These are phyloP conservation scores for Podarcis lilfordi DNA, from an alignment of 2,797 vertebrate species.

Conservation along the genomic window DNA sequence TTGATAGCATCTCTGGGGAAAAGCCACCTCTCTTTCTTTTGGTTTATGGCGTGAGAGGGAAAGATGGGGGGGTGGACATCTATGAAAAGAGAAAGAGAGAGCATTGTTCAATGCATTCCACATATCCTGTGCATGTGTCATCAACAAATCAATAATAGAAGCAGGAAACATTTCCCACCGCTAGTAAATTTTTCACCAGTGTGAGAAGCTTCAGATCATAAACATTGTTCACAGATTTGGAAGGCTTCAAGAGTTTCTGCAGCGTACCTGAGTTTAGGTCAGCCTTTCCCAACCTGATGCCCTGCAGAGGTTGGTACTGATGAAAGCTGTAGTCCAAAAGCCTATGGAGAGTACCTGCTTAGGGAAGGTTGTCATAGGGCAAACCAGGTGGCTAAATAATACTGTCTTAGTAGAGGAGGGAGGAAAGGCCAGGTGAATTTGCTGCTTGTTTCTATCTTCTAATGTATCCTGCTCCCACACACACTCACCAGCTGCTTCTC, in stretches of 20 bases:
- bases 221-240: neutral
- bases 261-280: neutral
- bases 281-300: too few species aligned
- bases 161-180: neutral
- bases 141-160: neutral
- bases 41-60: neutral
- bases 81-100: neutral
- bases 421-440: too few species aligned
- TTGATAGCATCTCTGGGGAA: neutral
- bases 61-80: too few species aligned
- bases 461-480: neutral
- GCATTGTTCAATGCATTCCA: neutral
- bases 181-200: neutral
- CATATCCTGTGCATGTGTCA: neutral
- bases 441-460: neutral
- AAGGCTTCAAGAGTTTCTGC: neutral
- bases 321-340: too few species aligned
- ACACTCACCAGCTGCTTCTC: neutral
- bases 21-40: neutral
- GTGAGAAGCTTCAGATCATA: neutral
- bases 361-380: too few species aligned
- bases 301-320: too few species aligned
- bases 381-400: neutral
- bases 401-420: neutral
- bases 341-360: too few species aligned